These are phyloP conservation scores for Myotis findleyi DNA, from an alignment of 2,797 vertebrate species.

Conservation along the genomic window DNA sequence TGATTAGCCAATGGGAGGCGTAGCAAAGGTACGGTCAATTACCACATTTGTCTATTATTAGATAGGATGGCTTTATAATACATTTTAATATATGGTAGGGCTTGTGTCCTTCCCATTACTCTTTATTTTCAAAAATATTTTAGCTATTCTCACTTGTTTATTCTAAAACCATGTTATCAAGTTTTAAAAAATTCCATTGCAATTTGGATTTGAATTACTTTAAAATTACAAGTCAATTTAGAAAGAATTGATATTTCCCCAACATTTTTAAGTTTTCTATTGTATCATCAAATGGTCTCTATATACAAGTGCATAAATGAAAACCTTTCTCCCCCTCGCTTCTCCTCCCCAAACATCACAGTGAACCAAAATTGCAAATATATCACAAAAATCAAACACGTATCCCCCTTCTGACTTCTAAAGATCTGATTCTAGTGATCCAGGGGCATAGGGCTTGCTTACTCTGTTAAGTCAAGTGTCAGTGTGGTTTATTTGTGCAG, in stretches of 20 bases:
- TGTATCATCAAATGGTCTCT: slow-evolving; percentile 5
- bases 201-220: slow-evolving; percentile 56
- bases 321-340: background rate
- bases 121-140: slow-evolving; percentile 39
- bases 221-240: slow-evolving; percentile 37
- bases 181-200: slow-evolving; percentile 1
- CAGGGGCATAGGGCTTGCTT: background rate
- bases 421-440: slow-evolving; percentile 20
- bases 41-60: no score
- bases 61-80: background rate
- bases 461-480: background rate
- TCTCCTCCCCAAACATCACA: background rate
- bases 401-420: background rate
- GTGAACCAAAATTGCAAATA: background rate
- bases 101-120: background rate
- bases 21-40: no score
- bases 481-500: background rate
- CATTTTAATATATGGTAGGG: background rate
- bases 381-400: slow-evolving; percentile 33
- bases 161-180: slow-evolving; percentile 37
- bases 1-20: no score
- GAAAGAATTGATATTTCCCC: slow-evolving; percentile 38
- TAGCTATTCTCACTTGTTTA: background rate
- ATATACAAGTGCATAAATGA: background rate
- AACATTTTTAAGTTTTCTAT: slow-evolving; percentile 15